phyloP scores from a whole-genome alignment of 2,113 vertebrate species.

The Sprattus sprattus region DNA sequence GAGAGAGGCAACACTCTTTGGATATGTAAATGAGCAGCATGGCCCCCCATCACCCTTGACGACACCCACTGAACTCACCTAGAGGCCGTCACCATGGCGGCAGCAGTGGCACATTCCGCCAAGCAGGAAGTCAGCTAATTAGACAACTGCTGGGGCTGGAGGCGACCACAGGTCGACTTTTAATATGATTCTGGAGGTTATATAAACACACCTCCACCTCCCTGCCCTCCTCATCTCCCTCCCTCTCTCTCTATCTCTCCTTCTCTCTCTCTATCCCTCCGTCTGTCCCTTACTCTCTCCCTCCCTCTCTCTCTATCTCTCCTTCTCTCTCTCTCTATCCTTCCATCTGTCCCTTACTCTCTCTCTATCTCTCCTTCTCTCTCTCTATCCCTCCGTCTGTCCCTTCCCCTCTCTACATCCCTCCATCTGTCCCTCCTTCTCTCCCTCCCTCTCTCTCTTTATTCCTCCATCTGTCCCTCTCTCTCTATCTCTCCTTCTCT shows the following conservation, averaged over 20 bases:
- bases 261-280: neutral
- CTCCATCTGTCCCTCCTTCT: neutral
- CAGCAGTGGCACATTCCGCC: constrained; percentile 43
- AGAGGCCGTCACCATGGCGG: constrained; percentile 36
- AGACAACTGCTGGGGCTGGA: constrained; percentile 57
- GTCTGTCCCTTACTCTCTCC: neutral
- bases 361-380: neutral
- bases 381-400: neutral
- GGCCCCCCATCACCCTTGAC: constrained; percentile 46
- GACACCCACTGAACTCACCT: constrained; percentile 47
- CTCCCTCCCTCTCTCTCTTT: neutral
- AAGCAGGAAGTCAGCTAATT: constrained; percentile 68
- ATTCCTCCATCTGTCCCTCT: constrained; percentile 15
- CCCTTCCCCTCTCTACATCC: constrained; percentile 18
- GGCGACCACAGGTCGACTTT: constrained; percentile 55
- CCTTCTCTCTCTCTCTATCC: neutral
- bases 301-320: neutral
- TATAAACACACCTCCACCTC: constrained; percentile 59
- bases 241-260: neutral
- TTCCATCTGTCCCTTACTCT: constrained; percentile 19
- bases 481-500: neutral
- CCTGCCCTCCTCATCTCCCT: constrained; percentile 18
- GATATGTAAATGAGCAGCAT: constrained; percentile 49
- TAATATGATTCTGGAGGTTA: constrained; percentile 67
- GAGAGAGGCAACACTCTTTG: neutral